Evolutionary conservation across 2,797 vertebrate genomes (phyloP).

Genomic region (Xerus rutilus): DNA sequence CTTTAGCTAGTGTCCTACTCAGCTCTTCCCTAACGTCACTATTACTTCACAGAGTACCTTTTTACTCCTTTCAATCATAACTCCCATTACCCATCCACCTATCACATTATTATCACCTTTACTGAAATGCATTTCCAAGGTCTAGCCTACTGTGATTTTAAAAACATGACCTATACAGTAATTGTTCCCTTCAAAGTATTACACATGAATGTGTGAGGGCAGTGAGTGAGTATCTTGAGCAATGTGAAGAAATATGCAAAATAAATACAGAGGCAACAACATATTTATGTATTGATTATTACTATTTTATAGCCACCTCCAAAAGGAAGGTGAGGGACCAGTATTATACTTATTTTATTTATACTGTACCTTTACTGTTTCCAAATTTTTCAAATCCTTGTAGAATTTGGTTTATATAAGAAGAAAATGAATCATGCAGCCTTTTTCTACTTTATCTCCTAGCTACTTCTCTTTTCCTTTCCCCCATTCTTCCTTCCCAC

Average conservation of each 20-base stretch:
- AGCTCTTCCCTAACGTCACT: not conserved
- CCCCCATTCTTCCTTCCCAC: not conserved
- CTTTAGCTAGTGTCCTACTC: not conserved
- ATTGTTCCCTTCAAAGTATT: not conserved
- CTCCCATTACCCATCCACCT: not conserved
- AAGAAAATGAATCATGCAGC: not conserved
- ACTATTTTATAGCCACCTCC: not conserved
- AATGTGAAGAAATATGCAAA: slow-evolving; percentile 28
- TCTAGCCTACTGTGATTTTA: not conserved
- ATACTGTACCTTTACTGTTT: not conserved
- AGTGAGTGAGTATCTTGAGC: slow-evolving; percentile 15
- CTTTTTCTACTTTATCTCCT: not conserved
- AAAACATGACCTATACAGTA: not conserved
- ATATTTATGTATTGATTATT: slow-evolving; percentile 22
- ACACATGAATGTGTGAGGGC: not conserved
- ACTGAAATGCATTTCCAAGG: not conserved
- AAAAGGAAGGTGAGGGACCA: not conserved
- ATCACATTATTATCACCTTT: not conserved
- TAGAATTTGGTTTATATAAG: not conserved
- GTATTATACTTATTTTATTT: slow-evolving; percentile 56
- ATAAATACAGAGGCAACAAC: not conserved
- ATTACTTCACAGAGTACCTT: not conserved
- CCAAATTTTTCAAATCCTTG: not conserved
- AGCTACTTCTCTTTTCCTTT: not conserved
- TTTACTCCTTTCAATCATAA: not conserved